Evolutionary conservation across 2,888 invertebrate genomes (phyloP).

Genomic region (Melinaea marsaeus): DNA sequence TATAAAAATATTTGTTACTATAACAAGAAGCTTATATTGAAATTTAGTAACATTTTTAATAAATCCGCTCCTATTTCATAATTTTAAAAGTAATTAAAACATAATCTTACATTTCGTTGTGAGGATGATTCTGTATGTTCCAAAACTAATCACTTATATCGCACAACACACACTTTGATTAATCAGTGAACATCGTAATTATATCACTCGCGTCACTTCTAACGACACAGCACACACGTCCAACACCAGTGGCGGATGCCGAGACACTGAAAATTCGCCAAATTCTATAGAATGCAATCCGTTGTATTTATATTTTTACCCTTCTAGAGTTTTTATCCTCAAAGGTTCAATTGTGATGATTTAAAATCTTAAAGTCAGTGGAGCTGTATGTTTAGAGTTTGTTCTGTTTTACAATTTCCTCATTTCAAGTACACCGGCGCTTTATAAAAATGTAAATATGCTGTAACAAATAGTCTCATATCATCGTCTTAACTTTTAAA

Average conservation of each 20-base stretch:
- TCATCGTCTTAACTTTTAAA: too few species aligned
- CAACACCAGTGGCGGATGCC: slow-evolving; percentile 54
- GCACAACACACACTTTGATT: slow-evolving; percentile 51
- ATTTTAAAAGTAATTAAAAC: background rate
- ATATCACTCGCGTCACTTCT: slow-evolving; percentile 48
- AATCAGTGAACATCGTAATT: slow-evolving; percentile 61
- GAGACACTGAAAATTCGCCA: slow-evolving; percentile 53
- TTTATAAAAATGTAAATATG: too few species aligned
- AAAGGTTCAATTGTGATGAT: too few species aligned
- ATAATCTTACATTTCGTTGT: slow-evolving; percentile 48
- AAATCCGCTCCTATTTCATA: background rate
- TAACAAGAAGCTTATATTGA: too few species aligned
- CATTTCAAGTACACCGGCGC: too few species aligned
- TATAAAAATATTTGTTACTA: too few species aligned
- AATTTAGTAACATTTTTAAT: too few species aligned
- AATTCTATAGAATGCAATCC: slow-evolving; percentile 27
- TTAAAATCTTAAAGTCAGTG: too few species aligned
- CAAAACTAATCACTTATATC: slow-evolving; percentile 38
- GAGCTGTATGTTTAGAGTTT: too few species aligned
- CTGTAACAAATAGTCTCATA: too few species aligned
- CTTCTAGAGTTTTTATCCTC: too few species aligned
- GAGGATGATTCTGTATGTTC: slow-evolving; percentile 30
- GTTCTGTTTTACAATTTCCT: too few species aligned
- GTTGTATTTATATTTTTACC: background rate
- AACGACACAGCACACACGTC: slow-evolving; percentile 45